Evolutionary conservation across 2,888 invertebrate species (phyloP), one percentile per base, ranked within the genome.

Genomic region (Boloria selene): DNA sequence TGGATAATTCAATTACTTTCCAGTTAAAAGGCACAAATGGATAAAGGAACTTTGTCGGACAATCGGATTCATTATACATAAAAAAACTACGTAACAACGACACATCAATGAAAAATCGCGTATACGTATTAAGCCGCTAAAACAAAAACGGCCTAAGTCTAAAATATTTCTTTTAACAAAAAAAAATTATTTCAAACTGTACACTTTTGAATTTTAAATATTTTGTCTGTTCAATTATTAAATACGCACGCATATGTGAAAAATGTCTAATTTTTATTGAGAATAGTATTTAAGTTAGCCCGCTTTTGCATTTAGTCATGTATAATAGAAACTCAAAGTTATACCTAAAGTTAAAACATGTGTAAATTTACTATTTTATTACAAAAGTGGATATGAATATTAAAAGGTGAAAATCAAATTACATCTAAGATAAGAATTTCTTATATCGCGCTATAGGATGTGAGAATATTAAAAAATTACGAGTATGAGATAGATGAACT

Each of bases 21-120:
- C 65, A 68, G 18, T 67, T 70, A 71, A 75, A 83, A 84, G 84
- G 84, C 84, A 84, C 83, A 70, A 70, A 78, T 77, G 76, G 79
- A 74, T 71, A 75, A 83, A 82, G 78, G 77, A 82, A 83, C 78
- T 80, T 77, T 73, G 73, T 79, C 72, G 70, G 80, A 79, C 78
- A 75, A 76, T 73, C 73, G 73, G 47, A 47, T 44, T 55, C 52
- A 65, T 51, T 45, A 66, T 18, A 49, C 3, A 38, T 52, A 47
- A 64, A 47, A 49, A 59, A 47, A 16, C 38, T 49, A 38, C 31
- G 3, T 0, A 47, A 47, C 5, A 47, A 47, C 5, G 10, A 13
- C 13, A 49, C 7, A 45, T 47, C 17, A 6, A 55, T 13, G 26
- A 13, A 47, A 13, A 58, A 10, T 38, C 13, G n/a, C 31, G 14